These are phyloP conservation scores for Nasonia oneida DNA, from an alignment of 2,888 invertebrate genomes.

Conservation along the genomic window DNA sequence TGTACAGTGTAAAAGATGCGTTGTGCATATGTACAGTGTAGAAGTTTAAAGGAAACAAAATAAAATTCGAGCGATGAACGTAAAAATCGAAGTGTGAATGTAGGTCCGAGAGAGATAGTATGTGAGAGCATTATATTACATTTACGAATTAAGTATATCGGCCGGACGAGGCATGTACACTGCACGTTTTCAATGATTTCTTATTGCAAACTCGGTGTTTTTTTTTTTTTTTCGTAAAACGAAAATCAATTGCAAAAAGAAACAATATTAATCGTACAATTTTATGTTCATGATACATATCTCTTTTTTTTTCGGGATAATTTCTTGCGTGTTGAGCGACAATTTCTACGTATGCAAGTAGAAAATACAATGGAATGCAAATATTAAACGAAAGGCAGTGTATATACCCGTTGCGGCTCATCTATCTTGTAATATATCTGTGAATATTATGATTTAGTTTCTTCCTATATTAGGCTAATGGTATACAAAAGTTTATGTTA, in stretches of 20 bases:
- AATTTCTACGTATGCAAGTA: slow-evolving; percentile 9
- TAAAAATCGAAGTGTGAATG: slow-evolving; percentile 51
- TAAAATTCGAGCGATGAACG: slow-evolving; percentile 43
- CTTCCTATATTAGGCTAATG: slow-evolving; percentile 78
- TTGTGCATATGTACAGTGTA: slow-evolving; percentile 79
- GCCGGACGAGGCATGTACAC: slow-evolving; percentile 68
- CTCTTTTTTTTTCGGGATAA: slow-evolving; percentile 44
- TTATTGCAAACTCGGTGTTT: slow-evolving; percentile 28
- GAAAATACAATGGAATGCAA: slow-evolving; percentile 22
- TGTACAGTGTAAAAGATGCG: slow-evolving; percentile 79
- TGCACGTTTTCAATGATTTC: slow-evolving; percentile 60
- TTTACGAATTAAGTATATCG: slow-evolving; percentile 74
- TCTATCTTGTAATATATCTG: slow-evolving; percentile 79
- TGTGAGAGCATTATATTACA: slow-evolving; percentile 71
- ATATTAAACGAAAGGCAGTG: slow-evolving; percentile 66
- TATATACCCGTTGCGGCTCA: slow-evolving; percentile 72
- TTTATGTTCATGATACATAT: slow-evolving; percentile 49
- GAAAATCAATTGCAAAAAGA: slow-evolving; percentile 3
- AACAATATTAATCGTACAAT: slow-evolving; percentile 23
- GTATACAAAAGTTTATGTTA: slow-evolving; percentile 77
- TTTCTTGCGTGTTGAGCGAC: slow-evolving; percentile 46
- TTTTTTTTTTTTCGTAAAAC: slow-evolving; percentile 10
- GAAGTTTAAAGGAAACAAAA: slow-evolving; percentile 67
- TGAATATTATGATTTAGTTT: slow-evolving; percentile 79
- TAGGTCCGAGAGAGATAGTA: slow-evolving; percentile 39